These are phyloP conservation scores for Porphyrio hochstetteri DNA, from an alignment of 2,113 vertebrate species.

Conservation along the genomic window DNA sequence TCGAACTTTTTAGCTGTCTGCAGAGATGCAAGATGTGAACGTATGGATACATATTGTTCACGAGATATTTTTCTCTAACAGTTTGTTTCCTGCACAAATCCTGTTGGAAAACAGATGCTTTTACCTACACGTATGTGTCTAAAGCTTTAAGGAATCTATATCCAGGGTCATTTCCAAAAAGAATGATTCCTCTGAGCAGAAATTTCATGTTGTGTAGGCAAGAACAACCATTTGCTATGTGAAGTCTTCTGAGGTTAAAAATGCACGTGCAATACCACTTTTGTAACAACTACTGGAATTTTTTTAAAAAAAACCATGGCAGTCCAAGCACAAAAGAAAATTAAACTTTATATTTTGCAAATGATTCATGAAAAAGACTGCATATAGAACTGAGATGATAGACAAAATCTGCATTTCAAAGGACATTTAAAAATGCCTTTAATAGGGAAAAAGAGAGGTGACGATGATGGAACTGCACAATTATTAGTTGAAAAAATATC, in stretches of 20 bases:
- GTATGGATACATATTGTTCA: background rate
- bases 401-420: constrained; percentile 30
- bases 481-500: background rate
- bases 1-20: background rate
- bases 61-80: background rate
- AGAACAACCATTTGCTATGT: background rate
- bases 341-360: background rate
- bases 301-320: background rate
- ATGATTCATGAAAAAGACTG: background rate
- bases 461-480: background rate
- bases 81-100: background rate
- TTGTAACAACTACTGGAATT: background rate
- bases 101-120: background rate
- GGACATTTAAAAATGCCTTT: background rate
- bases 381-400: background rate
- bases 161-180: background rate
- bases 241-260: background rate
- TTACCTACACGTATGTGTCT: background rate
- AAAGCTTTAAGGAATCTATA: background rate
- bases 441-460: background rate
- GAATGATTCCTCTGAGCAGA: background rate
- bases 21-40: background rate
- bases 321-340: background rate
- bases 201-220: background rate
- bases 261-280: background rate